phyloP scores from a whole-genome alignment of 2,888 invertebrate genomes.

The Pegoplata infirma region DNA sequence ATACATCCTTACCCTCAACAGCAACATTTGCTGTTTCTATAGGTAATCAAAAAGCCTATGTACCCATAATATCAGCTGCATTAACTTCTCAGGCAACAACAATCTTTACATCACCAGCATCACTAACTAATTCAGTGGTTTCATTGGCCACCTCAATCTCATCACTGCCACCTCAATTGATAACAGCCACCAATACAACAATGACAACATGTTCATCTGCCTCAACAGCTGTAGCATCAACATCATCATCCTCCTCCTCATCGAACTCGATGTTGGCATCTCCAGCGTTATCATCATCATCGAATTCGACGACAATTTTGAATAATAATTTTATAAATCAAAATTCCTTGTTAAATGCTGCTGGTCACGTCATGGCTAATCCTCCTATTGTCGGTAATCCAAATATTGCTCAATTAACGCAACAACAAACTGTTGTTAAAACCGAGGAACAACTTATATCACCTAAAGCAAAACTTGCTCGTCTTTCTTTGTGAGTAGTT shows the following conservation, averaged over 20 bases:
- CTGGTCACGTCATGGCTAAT: constrained; percentile 17
- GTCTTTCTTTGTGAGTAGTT: constrained; percentile 79
- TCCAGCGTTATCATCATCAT: constrained; percentile 46
- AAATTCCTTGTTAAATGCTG: constrained; percentile 35
- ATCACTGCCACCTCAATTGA: constrained; percentile 45
- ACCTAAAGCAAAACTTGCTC: constrained; percentile 77
- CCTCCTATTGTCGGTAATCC: constrained; percentile 59
- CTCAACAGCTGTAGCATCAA: constrained; percentile 5
- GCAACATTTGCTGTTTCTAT: constrained; percentile 62
- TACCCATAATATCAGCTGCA: constrained; percentile 25
- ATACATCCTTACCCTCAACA: constrained; percentile 61
- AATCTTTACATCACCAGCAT: constrained; percentile 47
- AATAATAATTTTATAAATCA: constrained; percentile 31
- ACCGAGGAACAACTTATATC: constrained; percentile 76
- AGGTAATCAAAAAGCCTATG: constrained; percentile 32
- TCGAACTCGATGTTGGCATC: constrained; percentile 4
- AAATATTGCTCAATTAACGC: constrained; percentile 35
- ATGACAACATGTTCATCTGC: constrained; percentile 37
- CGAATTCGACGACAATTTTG: constrained; percentile 47
- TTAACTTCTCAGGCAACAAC: constrained; percentile 38
- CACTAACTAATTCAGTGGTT: constrained; percentile 31
- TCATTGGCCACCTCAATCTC: neutral
- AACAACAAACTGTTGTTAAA: constrained; percentile 65
- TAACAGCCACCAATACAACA: constrained; percentile 51
- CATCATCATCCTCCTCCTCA: neutral